Evolutionary conservation across 2,888 invertebrate species (phyloP), one percentile per base, ranked within the genome.

Genomic region (Chymomyza fuscimana): DNA sequence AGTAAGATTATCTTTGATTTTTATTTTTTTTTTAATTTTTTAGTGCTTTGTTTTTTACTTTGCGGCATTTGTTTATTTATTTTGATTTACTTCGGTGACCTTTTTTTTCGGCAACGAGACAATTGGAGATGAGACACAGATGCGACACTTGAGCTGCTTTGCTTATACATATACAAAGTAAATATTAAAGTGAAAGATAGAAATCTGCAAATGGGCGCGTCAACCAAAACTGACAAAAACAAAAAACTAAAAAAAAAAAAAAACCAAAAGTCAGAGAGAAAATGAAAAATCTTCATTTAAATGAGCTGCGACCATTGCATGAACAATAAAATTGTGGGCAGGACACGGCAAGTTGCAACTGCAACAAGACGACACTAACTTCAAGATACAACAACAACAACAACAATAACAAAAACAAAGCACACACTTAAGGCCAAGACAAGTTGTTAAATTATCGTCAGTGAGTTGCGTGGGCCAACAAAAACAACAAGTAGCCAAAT

Each of bases 1-100:
- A 19, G 16, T 54, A 3, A 54, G 54, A 54, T 22, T 54, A 54
- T 54, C 54, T 22, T 54, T 54, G 54, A 54, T 54, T 22, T 54
- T 54, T 54, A 54, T 15, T 12, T 52, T 16, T 16, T 19, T 54
- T 54, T 54, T 54, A 15, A 54, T 19, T 54, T 54, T 69, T 25
- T 58, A 59, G 52, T 60, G 32, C 7, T 54, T 54, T 19, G 52
- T 19, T 19, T 54, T 16, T 19, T 19, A 16, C 12, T 54, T 19
- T 29, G 79, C 79, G 87, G 83, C 77, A 79, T 85, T 87, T 80
- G 60, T 80, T 78, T 81, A 63, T 76, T 76, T 76, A 65, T 63
- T 74, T 80, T 76, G 78, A 82, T 82, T 87, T 78, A 78, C 73
- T 77, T 69, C 56, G 54, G 63, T 68, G 62, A 74, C 71, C 75